Conservation (phyloP, 2,113 vertebrate genomes). For the Penelope pileata region DNA sequence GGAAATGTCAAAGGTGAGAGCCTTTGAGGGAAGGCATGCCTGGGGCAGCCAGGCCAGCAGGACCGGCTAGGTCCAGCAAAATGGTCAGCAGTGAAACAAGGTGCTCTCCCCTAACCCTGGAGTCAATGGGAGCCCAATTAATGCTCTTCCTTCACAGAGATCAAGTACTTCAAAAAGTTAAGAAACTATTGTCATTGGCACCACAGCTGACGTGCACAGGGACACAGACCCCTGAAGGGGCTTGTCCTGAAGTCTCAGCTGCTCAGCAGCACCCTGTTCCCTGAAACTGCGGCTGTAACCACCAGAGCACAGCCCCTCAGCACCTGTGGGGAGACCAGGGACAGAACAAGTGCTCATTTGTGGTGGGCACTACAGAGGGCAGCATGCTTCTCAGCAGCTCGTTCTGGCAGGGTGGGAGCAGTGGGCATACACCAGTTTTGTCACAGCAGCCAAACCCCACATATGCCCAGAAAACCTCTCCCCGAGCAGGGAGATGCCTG, state of each 20-base stretch:
- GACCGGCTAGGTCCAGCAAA: neutral
- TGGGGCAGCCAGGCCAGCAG: neutral
- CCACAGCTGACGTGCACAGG: neutral
- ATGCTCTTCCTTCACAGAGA: neutral
- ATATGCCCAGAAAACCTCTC: neutral
- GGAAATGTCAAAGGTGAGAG: neutral
- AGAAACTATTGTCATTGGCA: neutral
- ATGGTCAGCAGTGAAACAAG: neutral
- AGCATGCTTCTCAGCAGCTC: neutral
- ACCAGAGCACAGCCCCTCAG: neutral
- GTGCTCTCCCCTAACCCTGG: neutral
- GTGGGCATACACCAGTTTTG: neutral
- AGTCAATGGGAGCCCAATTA: neutral
- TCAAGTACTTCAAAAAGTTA: neutral
- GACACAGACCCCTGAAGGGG: neutral
- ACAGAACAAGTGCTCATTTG: neutral
- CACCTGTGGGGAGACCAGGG: neutral
- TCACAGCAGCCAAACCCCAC: neutral
- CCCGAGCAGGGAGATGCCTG: neutral
- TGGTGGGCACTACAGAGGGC: neutral
- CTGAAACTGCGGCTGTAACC: neutral
- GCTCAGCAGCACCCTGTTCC: neutral
- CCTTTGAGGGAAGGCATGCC: neutral
- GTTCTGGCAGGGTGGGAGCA: neutral
- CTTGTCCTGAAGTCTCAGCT: neutral